Conservation (phyloP, 2,113 vertebrate genomes). For the Misgurnus anguillicaudatus region DNA sequence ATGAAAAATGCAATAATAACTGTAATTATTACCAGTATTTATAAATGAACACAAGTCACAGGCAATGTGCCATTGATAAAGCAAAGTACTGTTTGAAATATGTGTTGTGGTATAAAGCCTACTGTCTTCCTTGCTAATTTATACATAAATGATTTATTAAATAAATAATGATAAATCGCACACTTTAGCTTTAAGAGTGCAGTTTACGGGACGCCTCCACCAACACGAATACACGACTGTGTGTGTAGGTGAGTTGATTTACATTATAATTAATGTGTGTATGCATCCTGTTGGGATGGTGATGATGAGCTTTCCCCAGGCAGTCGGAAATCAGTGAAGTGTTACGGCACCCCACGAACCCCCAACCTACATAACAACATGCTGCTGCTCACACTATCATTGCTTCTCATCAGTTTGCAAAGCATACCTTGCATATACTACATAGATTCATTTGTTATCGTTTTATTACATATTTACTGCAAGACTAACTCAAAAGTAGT, state of each 20-base stretch:
- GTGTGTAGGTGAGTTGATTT: conserved; percentile 1
- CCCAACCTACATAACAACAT: neutral
- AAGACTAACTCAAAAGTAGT: neutral
- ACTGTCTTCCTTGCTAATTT: no score
- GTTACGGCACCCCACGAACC: neutral
- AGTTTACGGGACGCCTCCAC: neutral
- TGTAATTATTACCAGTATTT: no score
- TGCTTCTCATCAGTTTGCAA: neutral
- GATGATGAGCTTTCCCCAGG: conserved; percentile 45
- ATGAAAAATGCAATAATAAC: no score
- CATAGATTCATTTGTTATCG: neutral
- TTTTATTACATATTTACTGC: neutral
- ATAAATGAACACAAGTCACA: no score
- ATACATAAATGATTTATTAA: no score
- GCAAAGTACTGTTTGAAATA: no score
- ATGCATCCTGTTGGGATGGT: conserved; percentile 46
- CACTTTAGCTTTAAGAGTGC: neutral
- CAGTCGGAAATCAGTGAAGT: conserved; percentile 19
- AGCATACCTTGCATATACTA: neutral
- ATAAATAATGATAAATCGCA: no score
- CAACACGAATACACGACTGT: conserved; percentile 1
- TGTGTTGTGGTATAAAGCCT: no score
- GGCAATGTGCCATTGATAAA: no score
- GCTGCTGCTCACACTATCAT: neutral
- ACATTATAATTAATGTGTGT: conserved; percentile 47